Evolutionary conservation across 2,888 invertebrate species (phyloP).

Genomic region (Stictocephala bisonia): DNA sequence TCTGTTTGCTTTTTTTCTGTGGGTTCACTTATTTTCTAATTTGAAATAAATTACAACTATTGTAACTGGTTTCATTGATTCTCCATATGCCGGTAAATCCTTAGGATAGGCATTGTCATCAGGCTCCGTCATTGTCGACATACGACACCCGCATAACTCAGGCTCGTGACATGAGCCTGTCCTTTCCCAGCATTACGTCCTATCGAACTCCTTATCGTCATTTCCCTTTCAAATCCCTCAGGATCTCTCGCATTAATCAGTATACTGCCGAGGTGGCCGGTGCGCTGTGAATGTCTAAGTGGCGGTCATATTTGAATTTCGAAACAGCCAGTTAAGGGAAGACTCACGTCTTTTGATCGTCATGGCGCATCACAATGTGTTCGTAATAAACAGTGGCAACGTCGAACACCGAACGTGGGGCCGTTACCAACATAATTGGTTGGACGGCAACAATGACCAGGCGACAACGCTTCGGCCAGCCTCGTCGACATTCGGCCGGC

Average conservation of each 20-base stretch:
- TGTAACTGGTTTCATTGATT: no score
- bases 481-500: constrained; percentile 8
- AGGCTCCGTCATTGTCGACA: no score
- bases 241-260: constrained; percentile 32
- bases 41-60: no score
- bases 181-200: no score
- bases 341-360: constrained; percentile 36
- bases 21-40: no score
- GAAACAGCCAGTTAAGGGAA: constrained; percentile 38
- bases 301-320: constrained; percentile 44
- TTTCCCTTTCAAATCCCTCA: constrained; percentile 33
- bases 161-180: no score
- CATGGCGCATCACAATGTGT: constrained; percentile 27
- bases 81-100: no score
- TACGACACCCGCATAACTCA: no score
- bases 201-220: constrained; percentile 27
- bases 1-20: no score
- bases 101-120: no score
- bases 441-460: constrained; percentile 3
- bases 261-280: constrained; percentile 21
- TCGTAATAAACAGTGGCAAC: constrained; percentile 25
- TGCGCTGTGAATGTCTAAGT: constrained; percentile 33
- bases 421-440: constrained; percentile 35
- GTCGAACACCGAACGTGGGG: no score
- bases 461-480: constrained; percentile 2